These are phyloP conservation scores for Myiopsitta monachus DNA, from an alignment of 2,113 vertebrate species.

Conservation along the genomic window DNA sequence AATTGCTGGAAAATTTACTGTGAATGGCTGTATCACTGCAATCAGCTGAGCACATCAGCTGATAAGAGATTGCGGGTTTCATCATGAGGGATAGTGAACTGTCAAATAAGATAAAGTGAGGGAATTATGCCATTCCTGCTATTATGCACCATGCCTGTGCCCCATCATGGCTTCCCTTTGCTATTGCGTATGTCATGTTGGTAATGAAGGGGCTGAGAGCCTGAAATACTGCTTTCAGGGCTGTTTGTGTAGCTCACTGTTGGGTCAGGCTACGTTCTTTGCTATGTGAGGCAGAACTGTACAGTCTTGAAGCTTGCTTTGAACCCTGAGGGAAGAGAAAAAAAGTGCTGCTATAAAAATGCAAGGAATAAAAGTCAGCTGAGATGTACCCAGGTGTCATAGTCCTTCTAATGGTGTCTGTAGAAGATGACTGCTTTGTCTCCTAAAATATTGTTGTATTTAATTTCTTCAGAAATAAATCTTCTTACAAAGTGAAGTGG, in stretches of 20 bases:
- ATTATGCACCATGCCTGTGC: neutral
- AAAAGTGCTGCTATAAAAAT: neutral
- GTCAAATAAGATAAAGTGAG: conserved; percentile 20
- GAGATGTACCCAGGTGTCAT: neutral
- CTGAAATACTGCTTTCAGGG: neutral
- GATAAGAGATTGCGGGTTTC: neutral
- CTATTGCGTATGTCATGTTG: neutral
- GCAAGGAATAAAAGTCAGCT: neutral
- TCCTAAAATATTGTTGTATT: neutral
- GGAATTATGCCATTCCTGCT: neutral
- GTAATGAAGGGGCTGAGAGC: neutral
- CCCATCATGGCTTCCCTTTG: neutral
- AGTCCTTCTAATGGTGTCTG: neutral
- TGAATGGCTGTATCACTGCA: neutral
- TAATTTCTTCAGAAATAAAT: neutral
- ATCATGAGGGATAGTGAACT: neutral
- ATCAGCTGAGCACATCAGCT: neutral
- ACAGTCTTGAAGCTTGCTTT: neutral
- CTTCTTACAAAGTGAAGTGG: neutral
- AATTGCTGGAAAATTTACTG: conserved; percentile 23
- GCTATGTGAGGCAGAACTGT: neutral
- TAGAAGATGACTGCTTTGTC: neutral
- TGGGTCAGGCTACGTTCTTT: neutral
- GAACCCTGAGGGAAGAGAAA: neutral
- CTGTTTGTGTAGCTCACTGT: neutral